These are phyloP conservation scores for Agriopis aurantiaria DNA, from an alignment of 2,888 invertebrate genomes.

Conservation along the genomic window DNA sequence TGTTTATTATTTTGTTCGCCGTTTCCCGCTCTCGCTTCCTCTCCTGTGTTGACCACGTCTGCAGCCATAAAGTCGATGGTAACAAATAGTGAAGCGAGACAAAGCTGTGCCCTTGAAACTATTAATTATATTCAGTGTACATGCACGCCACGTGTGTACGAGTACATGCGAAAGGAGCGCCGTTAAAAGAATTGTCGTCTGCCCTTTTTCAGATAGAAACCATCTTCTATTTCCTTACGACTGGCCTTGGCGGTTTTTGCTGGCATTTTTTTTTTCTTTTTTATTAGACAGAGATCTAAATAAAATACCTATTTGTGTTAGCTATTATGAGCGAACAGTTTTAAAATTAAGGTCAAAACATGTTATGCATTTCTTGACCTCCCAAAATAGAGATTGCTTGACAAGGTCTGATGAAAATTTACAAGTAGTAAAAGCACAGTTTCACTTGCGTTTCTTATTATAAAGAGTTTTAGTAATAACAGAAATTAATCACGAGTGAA, in stretches of 20 bases:
- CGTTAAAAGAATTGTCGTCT: slow-evolving; percentile 39
- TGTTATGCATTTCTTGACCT: no score
- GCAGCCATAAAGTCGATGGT: slow-evolving; percentile 58
- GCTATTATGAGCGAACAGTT: background rate
- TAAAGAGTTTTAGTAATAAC: no score
- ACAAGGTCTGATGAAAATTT: no score
- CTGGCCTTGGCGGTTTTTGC: slow-evolving; percentile 36
- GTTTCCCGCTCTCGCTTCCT: slow-evolving; percentile 6
- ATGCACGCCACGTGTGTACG: slow-evolving; percentile 60
- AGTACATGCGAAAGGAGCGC: slow-evolving; percentile 48
- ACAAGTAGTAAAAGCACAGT: no score
- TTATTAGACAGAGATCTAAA: background rate
- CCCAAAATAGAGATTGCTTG: no score
- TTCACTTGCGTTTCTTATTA: no score
- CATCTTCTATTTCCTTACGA: slow-evolving; percentile 48
- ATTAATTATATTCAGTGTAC: slow-evolving; percentile 78
- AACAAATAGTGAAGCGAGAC: slow-evolving; percentile 68
- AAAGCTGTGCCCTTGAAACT: slow-evolving; percentile 72
- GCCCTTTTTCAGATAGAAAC: slow-evolving; percentile 38
- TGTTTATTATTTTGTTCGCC: background rate
- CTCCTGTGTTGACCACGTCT: slow-evolving; percentile 33
- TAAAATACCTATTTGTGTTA: background rate
- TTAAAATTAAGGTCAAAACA: no score
- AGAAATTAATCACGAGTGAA: no score
- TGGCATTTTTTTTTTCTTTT: slow-evolving; percentile 8